phyloP scores from a whole-genome alignment of 2,797 vertebrate species.

The Psittacula derbiana region DNA sequence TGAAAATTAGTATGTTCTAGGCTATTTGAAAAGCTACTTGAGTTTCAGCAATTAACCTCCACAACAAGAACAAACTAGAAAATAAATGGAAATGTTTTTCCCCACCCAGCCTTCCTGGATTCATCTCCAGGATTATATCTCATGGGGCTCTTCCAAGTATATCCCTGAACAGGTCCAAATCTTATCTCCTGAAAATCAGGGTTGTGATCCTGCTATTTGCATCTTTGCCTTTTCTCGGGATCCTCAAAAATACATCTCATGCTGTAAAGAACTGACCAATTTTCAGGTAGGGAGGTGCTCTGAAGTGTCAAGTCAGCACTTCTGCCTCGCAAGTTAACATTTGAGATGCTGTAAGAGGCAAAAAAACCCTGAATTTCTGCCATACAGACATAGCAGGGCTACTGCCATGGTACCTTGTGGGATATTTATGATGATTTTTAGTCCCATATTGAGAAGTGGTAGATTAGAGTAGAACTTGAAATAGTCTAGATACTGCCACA shows the following conservation, averaged over 20 bases:
- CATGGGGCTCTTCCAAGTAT: neutral
- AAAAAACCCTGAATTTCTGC: neutral
- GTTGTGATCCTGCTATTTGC: neutral
- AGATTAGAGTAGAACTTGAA: neutral
- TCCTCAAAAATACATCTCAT: neutral
- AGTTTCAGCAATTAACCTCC: neutral
- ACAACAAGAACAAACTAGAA: neutral
- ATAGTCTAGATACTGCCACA: neutral
- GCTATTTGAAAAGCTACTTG: neutral
- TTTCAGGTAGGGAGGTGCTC: accelerated
- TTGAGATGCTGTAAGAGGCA: neutral
- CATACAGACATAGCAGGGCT: neutral
- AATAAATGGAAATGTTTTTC: neutral
- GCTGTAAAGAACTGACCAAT: neutral
- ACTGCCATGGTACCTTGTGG: neutral
- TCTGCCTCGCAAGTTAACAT: neutral
- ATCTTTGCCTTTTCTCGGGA: neutral
- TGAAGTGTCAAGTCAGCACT: neutral
- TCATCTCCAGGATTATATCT: neutral
- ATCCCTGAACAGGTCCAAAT: neutral
- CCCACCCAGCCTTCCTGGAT: neutral
- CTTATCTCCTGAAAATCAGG: neutral
- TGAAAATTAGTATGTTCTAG: neutral
- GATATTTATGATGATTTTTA: neutral
- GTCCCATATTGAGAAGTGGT: neutral